These are phyloP conservation scores for Hycleus cichorii DNA, from an alignment of 1,140 invertebrate genomes.

Conservation along the genomic window DNA sequence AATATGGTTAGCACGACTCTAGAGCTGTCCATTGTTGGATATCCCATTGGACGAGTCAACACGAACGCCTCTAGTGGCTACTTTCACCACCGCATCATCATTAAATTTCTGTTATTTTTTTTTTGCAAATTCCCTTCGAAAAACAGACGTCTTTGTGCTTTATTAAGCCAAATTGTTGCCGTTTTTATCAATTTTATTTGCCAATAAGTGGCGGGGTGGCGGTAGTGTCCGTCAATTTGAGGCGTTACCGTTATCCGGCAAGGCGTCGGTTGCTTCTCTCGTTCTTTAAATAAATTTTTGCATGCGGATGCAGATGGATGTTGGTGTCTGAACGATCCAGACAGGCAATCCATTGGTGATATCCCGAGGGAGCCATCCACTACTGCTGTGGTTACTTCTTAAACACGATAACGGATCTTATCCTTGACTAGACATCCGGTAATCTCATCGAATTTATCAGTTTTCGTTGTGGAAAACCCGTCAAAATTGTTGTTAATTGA, in stretches of 20 bases:
- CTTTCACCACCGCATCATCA: too few relatives aligned
- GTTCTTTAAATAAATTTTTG: constrained; percentile 24
- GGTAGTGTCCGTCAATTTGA: constrained; percentile 27
- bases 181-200: background rate
- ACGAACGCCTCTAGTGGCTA: too few relatives aligned
- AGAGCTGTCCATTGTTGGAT: too few relatives aligned
- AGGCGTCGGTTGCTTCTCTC: too few relatives aligned
- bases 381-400: constrained; percentile 20
- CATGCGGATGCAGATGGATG: constrained; percentile 32
- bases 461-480: too few relatives aligned
- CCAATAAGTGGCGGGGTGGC: constrained; percentile 26
- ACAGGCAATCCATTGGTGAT: constrained; percentile 32
- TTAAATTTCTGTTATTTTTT: background rate
- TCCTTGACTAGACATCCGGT: background rate
- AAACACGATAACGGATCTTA: background rate
- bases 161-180: background rate
- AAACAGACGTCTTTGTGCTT: too few relatives aligned
- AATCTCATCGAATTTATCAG: too few relatives aligned
- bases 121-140: too few relatives aligned
- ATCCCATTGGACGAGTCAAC: too few relatives aligned
- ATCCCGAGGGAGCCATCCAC: constrained; percentile 29
- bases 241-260: constrained; percentile 20
- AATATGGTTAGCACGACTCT: too few relatives aligned
- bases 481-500: too few relatives aligned
- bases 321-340: constrained; percentile 32